Conservation (phyloP, 2,797 vertebrate genomes). For the Sparus aurata region DNA sequence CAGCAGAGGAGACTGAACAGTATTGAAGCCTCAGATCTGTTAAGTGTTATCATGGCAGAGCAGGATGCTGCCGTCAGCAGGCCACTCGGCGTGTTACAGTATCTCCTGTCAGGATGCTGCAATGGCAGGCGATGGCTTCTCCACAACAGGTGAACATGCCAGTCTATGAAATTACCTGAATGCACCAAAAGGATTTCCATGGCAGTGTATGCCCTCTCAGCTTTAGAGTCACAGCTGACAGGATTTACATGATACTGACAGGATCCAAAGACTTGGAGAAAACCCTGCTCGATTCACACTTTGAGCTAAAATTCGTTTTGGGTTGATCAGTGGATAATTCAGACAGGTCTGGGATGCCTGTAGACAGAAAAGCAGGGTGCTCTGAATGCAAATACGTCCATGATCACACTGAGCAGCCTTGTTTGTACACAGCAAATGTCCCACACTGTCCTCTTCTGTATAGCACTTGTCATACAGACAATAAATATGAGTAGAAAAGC, state of each 20-base stretch:
- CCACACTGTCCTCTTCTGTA: background rate
- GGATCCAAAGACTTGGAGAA: conserved; percentile 13
- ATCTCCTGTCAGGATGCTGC: background rate
- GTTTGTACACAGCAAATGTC: background rate
- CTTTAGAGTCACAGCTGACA: conserved; percentile 33
- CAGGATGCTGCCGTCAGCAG: conserved; percentile 53
- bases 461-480: too few relatives aligned
- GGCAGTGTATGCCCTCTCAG: background rate
- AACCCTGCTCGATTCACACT: background rate
- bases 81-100: background rate
- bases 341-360: background rate
- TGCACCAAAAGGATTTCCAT: conserved; percentile 31
- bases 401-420: rapidly evolving
- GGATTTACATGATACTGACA: conserved; percentile 38
- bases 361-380: conserved; percentile 4
- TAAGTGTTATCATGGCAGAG: conserved; percentile 51
- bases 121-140: conserved; percentile 11
- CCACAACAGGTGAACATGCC: conserved; percentile 18
- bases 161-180: conserved; percentile 40
- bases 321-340: background rate
- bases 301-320: background rate
- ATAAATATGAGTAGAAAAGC: too few relatives aligned
- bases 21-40: conserved; percentile 34
- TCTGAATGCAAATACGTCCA: background rate
- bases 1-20: conserved; percentile 33